Evolutionary conservation across 2,888 invertebrate genomes (phyloP), one percentile per base, ranked within the genome.

Genomic region (Uloborus plumipes): DNA sequence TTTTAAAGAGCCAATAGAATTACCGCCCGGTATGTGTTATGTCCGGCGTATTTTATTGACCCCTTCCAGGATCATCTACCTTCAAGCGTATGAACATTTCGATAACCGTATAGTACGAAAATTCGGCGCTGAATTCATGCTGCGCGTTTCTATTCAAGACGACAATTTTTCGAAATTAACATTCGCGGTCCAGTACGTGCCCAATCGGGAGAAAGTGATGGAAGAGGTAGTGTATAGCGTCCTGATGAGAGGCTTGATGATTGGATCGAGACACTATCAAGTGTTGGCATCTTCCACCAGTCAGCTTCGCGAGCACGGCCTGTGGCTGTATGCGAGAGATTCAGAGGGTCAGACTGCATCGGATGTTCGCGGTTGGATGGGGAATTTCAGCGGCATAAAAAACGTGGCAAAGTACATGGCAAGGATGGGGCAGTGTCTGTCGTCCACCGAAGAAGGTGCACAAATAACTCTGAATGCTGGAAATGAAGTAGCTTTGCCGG

Each of bases 341-440:
- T 51, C 61, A 39, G 15, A 66, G 18, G 81, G 84, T 31, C 75
- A 73, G 20, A 85, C 79, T 16, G 86, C 86, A 9, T 47, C 74
- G 7, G 20, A 22, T 14, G 86, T 87, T 26, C 76, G 86, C 22
- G 26, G 81, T 2, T 84, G 84, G 74, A 84, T 86, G 72, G 87
- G 87, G 0, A 85, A 87, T 65, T 85, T 87, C 22, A 84, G 65
- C n/a, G 50, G 59, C 39, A 85, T 86, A 26, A 74, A 72, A 26
- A 86, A 85, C 77, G 85, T 87, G n/a, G 88, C 89, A 0, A 89
- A 89, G 77, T 86, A 88, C 84, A 88, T 89, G 87, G 87, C 89
- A 18, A 85, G 89, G 31, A 87, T 89, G 87, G 89, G 89, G n/a
- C 89, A 89, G 65, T 88, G 88, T 79, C 88, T 89, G 81, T 89